phyloP scores from a whole-genome alignment of 2,797 vertebrate genomes.

The Poecilia picta region DNA sequence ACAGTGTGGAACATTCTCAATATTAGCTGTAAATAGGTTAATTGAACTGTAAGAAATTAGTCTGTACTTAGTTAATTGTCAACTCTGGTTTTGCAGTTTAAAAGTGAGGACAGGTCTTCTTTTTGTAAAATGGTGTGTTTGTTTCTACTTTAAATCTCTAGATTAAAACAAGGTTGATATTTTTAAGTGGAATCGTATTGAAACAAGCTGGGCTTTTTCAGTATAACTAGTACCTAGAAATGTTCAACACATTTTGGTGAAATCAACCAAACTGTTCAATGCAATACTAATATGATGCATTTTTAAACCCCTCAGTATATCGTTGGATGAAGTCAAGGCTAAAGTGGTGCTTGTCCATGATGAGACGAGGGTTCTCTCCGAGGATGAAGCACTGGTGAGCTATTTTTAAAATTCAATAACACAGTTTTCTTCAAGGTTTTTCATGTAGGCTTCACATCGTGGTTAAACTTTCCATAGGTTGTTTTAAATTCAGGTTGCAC shows the following conservation, averaged over 20 bases:
- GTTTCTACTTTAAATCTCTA: neutral
- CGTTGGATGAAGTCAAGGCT: conserved; percentile 72
- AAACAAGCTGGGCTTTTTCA: neutral
- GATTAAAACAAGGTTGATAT: neutral
- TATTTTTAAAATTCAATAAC: conserved; percentile 9
- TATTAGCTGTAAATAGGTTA: neutral
- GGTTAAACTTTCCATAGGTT: neutral
- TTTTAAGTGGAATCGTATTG: neutral
- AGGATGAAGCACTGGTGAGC: conserved; percentile 71
- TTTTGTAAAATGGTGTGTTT: conserved; percentile 4
- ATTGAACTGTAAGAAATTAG: neutral
- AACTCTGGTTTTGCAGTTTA: no score
- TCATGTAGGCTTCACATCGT: neutral
- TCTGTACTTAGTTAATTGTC: no score
- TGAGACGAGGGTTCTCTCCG: conserved; percentile 62
- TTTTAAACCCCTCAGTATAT: conserved; percentile 56
- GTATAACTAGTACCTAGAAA: neutral
- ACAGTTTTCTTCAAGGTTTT: neutral
- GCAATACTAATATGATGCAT: conserved; percentile 12
- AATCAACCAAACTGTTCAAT: neutral
- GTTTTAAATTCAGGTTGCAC: neutral
- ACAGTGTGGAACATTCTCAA: neutral
- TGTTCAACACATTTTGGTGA: conserved; percentile 8
- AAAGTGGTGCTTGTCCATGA: conserved; percentile 57
- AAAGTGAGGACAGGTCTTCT: neutral